Evolutionary conservation across 1,140 invertebrate genomes (phyloP).

Genomic region (Drosophila kepulauana): DNA sequence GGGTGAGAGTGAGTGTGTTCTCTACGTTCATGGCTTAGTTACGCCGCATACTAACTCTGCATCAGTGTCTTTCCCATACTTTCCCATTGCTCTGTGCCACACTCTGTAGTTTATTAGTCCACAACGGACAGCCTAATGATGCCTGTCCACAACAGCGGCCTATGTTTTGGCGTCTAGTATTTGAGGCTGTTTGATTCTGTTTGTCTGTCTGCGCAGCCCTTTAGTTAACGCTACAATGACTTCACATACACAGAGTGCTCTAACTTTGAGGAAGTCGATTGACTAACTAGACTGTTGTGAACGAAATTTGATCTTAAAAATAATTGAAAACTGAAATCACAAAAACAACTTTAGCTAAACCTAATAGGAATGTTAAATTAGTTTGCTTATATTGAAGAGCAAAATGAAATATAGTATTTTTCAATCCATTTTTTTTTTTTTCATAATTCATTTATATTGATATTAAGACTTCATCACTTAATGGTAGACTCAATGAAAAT

Average conservation of each 20-base stretch:
- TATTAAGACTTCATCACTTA: too few species aligned
- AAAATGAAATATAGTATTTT: too few species aligned
- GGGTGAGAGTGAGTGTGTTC: slow-evolving; percentile 17
- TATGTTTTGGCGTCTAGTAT: slow-evolving; percentile 19
- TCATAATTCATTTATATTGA: too few species aligned
- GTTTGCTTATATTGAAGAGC: too few species aligned
- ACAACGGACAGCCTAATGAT: slow-evolving; percentile 66
- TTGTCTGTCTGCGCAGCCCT: slow-evolving; percentile 34
- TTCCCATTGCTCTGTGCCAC: background rate
- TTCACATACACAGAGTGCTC: slow-evolving; percentile 31
- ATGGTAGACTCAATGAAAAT: too few species aligned
- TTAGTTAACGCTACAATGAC: slow-evolving; percentile 66
- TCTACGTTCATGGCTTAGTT: slow-evolving; percentile 45
- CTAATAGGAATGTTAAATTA: too few species aligned
- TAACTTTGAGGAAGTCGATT: background rate
- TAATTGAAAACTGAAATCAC: too few species aligned
- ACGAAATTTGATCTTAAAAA: too few species aligned
- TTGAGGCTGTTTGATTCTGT: slow-evolving; percentile 58
- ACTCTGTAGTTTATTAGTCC: slow-evolving; percentile 72
- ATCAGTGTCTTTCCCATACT: background rate
- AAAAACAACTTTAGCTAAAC: too few species aligned
- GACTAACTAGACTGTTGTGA: slow-evolving; percentile 13
- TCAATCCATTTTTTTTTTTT: too few species aligned
- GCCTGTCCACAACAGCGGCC: slow-evolving; percentile 63
- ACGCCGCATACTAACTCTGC: slow-evolving; percentile 21